These are phyloP conservation scores for Lamprotornis superbus DNA, from an alignment of 2,113 vertebrate genomes.

Conservation along the genomic window DNA sequence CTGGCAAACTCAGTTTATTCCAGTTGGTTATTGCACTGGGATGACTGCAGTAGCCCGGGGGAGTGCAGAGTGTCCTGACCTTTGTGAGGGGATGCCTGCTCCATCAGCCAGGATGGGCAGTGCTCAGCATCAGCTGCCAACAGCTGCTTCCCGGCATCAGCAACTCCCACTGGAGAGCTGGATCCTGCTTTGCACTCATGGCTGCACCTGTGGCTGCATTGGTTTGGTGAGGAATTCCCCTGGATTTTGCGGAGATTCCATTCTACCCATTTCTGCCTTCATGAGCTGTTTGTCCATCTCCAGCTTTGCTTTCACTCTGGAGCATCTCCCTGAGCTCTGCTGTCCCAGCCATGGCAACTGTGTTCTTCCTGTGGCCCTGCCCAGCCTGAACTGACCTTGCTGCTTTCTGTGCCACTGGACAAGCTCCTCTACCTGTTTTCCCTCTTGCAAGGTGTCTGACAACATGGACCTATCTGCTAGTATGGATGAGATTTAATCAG, in stretches of 20 bases:
- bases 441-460: background rate
- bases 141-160: background rate
- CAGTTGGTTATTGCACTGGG: background rate
- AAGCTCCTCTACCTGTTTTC: background rate
- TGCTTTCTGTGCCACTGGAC: background rate
- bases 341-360: slow-evolving; percentile 49
- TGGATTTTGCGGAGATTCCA: slow-evolving; percentile 69
- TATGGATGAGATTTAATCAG: background rate
- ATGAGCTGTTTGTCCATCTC: slow-evolving; percentile 74
- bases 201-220: background rate
- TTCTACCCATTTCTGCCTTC: slow-evolving; percentile 68
- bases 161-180: background rate
- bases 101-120: background rate
- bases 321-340: slow-evolving; percentile 74
- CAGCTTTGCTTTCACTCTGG: slow-evolving; percentile 67
- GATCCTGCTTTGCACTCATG: background rate
- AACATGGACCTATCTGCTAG: background rate
- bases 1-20: background rate
- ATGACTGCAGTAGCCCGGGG: background rate
- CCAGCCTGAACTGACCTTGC: background rate
- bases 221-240: background rate
- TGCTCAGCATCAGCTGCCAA: background rate
- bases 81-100: background rate
- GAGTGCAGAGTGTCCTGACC: background rate
- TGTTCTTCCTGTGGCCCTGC: slow-evolving; percentile 62